Conservation (phyloP, 2,113 vertebrate species). For the Oncorhynchus keta region DNA sequence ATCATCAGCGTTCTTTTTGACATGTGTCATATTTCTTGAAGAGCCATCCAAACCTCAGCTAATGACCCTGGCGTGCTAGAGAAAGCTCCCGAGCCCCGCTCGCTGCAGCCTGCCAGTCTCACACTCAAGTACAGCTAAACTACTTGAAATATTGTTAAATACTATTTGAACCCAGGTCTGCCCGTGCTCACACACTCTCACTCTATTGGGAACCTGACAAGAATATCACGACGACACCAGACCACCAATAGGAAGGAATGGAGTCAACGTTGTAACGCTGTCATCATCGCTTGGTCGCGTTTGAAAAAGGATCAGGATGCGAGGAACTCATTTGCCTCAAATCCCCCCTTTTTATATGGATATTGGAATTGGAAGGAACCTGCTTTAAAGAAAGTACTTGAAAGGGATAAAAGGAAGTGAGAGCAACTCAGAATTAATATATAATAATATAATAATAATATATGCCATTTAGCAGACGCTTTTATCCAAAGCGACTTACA, state of each 20-base stretch:
- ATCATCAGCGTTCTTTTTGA: not conserved
- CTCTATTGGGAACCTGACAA: not conserved
- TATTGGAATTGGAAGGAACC: conserved; percentile 14
- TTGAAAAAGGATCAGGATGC: conserved; percentile 1
- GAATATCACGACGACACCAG: conserved; percentile 5
- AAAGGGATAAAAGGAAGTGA: not conserved
- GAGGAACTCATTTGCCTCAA: conserved; percentile 21
- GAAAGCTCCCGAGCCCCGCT: not conserved
- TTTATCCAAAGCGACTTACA: no score
- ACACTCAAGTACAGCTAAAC: not conserved
- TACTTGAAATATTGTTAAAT: not conserved
- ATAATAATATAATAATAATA: no score
- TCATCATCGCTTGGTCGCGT: conserved; percentile 22
- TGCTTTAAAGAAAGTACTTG: no score
- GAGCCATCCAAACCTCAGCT: conserved; percentile 6
- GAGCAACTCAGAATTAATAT: no score
- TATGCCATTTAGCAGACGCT: no score
- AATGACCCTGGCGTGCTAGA: not conserved
- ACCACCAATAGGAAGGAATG: not conserved
- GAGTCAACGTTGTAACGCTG: not conserved
- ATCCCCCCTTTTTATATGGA: conserved; percentile 13
- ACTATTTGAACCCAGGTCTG: no score
- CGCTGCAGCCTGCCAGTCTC: not conserved
- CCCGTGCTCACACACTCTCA: not conserved
- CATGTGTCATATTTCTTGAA: conserved; percentile 20